phyloP scores from a whole-genome alignment of 2,113 vertebrate genomes.

The Pygoscelis adeliae region DNA sequence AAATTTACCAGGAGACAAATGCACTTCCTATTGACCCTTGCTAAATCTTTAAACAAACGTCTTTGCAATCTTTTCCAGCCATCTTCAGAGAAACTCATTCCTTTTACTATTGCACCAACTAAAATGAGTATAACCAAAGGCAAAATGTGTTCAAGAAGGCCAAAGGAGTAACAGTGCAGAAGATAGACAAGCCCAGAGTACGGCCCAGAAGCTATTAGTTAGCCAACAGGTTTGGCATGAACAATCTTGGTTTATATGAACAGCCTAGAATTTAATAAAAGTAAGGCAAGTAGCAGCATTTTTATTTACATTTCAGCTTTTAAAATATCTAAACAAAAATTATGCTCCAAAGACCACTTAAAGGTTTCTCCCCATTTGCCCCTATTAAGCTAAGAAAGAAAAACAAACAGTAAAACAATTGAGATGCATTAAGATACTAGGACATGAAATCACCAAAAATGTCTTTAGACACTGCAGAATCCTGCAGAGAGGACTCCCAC shows the following conservation, averaged over 20 bases:
- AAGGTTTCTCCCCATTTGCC: neutral
- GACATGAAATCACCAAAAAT: rapidly evolving
- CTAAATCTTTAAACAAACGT: slow-evolving; percentile 5
- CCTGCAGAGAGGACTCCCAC: neutral
- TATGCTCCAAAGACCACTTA: neutral
- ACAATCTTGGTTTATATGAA: neutral
- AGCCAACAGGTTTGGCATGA: neutral
- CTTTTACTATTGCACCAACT: neutral
- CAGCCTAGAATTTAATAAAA: neutral
- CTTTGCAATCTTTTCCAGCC: neutral
- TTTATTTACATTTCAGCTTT: neutral
- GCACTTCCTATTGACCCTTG: neutral
- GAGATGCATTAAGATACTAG: neutral
- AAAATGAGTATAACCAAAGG: neutral
- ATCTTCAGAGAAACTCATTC: neutral
- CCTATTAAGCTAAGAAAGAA: neutral
- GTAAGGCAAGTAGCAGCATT: neutral
- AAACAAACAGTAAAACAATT: neutral
- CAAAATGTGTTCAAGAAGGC: slow-evolving; percentile 14
- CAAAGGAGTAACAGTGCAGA: neutral
- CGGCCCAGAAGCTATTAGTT: neutral
- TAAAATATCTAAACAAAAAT: neutral
- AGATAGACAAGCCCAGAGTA: neutral
- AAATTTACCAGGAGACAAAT: neutral
- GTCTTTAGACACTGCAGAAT: neutral